A percentile compares a stretch with the other conserved stretches of the same genome.
Evolutionary conservation across 2,113 vertebrate species (phyloP).

Genomic region (Oryzias javanicus): DNA sequence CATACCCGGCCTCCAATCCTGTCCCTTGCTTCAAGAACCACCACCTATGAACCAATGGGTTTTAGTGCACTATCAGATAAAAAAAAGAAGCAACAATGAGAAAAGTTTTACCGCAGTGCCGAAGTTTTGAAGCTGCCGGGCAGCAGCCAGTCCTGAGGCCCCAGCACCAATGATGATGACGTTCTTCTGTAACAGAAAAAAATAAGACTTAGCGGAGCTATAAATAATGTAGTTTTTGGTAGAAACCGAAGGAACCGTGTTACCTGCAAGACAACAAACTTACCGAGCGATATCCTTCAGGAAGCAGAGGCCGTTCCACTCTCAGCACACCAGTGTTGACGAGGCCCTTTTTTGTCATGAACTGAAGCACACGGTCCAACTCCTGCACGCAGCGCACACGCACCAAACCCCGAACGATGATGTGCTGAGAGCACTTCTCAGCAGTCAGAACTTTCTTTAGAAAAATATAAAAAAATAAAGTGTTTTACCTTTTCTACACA

Average conservation of each 20-base stretch:
- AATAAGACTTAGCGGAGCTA: constrained; percentile 2
- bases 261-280: constrained; percentile 31
- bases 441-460: constrained; percentile 88
- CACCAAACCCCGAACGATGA: constrained; percentile 91
- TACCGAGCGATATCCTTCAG: constrained; percentile 85
- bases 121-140: constrained; percentile 93
- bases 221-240: too few species aligned
- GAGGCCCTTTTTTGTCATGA: constrained; percentile 95
- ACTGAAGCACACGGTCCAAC: constrained; percentile 89
- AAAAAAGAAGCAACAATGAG: neutral
- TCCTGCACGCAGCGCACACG: constrained; percentile 94
- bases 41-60: constrained; percentile 76
- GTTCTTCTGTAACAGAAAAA: constrained; percentile 78
- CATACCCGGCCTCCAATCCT: constrained; percentile 93
- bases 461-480: neutral
- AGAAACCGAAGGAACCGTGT: neutral
- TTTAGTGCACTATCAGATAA: neutral
- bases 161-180: constrained; percentile 91
- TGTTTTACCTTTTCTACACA: neutral
- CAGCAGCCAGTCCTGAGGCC: constrained; percentile 91
- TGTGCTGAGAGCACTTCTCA: constrained; percentile 85
- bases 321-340: constrained; percentile 93
- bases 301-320: constrained; percentile 84
- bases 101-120: constrained; percentile 84
- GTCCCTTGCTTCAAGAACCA: constrained; percentile 91